phyloP scores from a whole-genome alignment of 1,140 invertebrate genomes.

The Brachionus koreanus region DNA sequence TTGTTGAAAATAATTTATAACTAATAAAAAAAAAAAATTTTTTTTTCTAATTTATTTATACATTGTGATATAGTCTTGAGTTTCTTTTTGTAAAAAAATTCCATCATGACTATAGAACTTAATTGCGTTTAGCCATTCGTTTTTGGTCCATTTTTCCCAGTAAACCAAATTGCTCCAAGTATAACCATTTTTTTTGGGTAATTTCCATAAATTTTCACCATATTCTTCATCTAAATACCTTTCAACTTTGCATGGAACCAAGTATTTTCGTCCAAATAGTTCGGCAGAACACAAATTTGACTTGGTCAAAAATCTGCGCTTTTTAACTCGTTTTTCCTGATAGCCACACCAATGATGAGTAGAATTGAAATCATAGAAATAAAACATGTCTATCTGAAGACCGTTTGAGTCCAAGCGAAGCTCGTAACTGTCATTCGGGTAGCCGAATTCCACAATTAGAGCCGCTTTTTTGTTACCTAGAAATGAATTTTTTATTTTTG shows the following conservation, averaged over 20 bases:
- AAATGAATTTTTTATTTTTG: neutral
- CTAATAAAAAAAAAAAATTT: too few species aligned
- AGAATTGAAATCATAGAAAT: neutral
- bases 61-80: neutral
- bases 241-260: neutral
- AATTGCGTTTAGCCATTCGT: neutral
- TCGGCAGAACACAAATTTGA: neutral
- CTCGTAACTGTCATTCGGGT: neutral
- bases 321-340: slow-evolving; percentile 20
- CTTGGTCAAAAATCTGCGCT: neutral
- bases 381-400: neutral
- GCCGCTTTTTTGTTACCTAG: neutral
- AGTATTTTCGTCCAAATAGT: neutral
- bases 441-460: neutral
- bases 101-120: neutral
- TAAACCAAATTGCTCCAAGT: neutral
- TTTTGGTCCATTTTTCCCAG: neutral
- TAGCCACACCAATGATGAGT: slow-evolving; percentile 18
- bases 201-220: neutral
- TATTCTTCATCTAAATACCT: slow-evolving; percentile 21
- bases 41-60: neutral
- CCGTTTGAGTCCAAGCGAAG: neutral
- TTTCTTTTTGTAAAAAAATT: neutral
- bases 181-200: neutral
- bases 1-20: too few species aligned